Conservation (phyloP, 1,140 invertebrate genomes). For the Listronotus bonariensis region DNA sequence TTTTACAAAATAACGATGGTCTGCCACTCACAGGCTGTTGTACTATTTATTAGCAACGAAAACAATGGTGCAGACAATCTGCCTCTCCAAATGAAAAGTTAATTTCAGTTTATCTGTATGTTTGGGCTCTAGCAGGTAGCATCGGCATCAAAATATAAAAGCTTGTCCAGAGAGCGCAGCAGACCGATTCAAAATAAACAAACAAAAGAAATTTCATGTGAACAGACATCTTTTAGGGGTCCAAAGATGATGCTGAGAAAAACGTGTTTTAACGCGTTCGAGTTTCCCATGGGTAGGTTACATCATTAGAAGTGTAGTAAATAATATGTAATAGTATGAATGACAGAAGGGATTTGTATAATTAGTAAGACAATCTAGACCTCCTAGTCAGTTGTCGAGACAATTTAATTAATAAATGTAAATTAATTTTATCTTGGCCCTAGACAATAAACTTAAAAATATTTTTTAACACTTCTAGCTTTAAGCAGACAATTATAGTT, state of each 20-base stretch:
- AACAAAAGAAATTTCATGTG: constrained; percentile 25
- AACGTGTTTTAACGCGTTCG: constrained; percentile 29
- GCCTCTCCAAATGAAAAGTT: constrained; percentile 12
- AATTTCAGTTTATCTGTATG: constrained; percentile 12
- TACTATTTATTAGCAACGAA: neutral
- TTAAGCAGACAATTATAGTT: too few species aligned
- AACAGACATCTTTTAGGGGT: constrained; percentile 25
- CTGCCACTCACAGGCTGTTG: too few species aligned
- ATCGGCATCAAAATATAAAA: constrained; percentile 14
- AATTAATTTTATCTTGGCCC: too few species aligned
- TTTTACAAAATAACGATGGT: too few species aligned
- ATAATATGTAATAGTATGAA: too few species aligned
- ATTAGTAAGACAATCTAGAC: too few species aligned
- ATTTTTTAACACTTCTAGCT: too few species aligned
- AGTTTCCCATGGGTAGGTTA: constrained; percentile 9
- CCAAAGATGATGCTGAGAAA: constrained; percentile 1
- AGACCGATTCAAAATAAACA: constrained; percentile 30
- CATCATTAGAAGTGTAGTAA: too few species aligned
- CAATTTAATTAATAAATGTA: too few species aligned
- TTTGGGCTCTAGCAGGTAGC: constrained; percentile 25
- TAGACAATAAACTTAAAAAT: too few species aligned
- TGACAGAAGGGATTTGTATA: too few species aligned
- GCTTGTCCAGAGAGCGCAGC: constrained; percentile 10
- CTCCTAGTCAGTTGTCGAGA: too few species aligned
- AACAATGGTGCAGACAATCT: constrained; percentile 13